These are phyloP conservation scores for Hyperoplus immaculatus DNA, from an alignment of 2,797 vertebrate genomes.

Conservation along the genomic window DNA sequence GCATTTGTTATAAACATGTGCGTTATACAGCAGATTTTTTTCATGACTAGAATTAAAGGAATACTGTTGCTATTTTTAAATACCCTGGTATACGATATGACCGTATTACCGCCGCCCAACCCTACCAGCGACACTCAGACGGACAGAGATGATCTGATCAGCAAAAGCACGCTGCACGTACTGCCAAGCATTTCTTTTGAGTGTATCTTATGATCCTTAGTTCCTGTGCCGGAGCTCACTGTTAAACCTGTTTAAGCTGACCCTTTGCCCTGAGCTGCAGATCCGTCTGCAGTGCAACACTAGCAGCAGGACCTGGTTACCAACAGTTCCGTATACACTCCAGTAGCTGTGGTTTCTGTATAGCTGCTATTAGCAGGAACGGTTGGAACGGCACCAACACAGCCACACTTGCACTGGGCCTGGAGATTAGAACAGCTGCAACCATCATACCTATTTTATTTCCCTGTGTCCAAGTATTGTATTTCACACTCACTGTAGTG, in stretches of 20 bases:
- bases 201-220: constrained; percentile 61
- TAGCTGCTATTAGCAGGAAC: constrained; percentile 44
- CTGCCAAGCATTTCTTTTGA: constrained; percentile 55
- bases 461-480: constrained; percentile 45
- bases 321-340: constrained; percentile 52
- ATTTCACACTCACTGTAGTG: constrained; percentile 46
- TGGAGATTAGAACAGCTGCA: constrained; percentile 57
- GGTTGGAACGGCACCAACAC: constrained; percentile 34
- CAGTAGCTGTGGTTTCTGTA: constrained; percentile 64
- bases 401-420: constrained; percentile 27
- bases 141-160: constrained; percentile 70
- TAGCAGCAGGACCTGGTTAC: constrained; percentile 72
- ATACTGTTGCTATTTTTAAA: too few relatives aligned
- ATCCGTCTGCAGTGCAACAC: constrained; percentile 67
- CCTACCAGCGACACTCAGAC: constrained; percentile 27
- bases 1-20: too few relatives aligned
- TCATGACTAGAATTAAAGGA: too few relatives aligned
- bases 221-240: constrained; percentile 60
- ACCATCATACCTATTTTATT: constrained; percentile 59
- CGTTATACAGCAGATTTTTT: too few relatives aligned
- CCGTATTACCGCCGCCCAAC: too few relatives aligned
- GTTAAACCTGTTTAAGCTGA: constrained; percentile 82
- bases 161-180: constrained; percentile 33
- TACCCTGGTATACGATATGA: too few relatives aligned
- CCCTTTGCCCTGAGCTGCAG: constrained; percentile 71